Base-by-base conservation (phyloP, 2,113 vertebrate species). In the Pelobates fuscus region DNA sequence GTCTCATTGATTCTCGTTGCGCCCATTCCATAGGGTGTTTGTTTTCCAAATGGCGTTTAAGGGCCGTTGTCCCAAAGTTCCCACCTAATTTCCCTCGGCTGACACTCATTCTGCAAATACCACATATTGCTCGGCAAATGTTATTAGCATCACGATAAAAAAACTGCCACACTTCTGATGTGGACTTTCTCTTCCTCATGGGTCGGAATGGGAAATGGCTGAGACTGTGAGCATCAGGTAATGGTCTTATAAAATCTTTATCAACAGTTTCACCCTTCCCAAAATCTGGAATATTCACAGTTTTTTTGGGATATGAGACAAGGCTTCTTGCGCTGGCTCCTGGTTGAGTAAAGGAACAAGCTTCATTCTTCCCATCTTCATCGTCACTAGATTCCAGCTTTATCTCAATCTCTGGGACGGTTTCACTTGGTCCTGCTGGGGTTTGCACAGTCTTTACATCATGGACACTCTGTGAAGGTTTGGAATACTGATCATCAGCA, bases 351-450 rank as follows among this genome's bases (percentile, higher is more conserved):
- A 27, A 30, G 44, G 67, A 11, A 60, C 24, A 64, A 30, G 8
- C 8, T 8, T 8, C 54, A 43, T 14, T 27, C 67, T 29, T 29
- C 17, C 58, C 71, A 25, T 73, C 75, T 1, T 69, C 69, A 24
- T 29, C 1, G 1, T 79, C 69, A 8, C 64, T 44, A 23, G 37
- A 58, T 57, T 80, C 70, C 7, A 77, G 62, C 25, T 74, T 80
- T 66, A 75, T 73, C 46, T 79, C 70, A 0, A 46, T 66, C 12
- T 77, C 66, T 4, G 8, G 52, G 12, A 78, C 25, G 54, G 2
- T 2, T 20, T 65, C 44, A 1, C n/a, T 29, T 32, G 30, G 10
- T 32, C 10, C 30, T 32, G 10, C 10, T 10, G 30, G 30, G 30
- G 30, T 32, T 4, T 52, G 43, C 14, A 43, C 27, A 41, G 18